Conservation (phyloP, 2,797 vertebrate genomes). For the Enteromius fasciolatus region DNA sequence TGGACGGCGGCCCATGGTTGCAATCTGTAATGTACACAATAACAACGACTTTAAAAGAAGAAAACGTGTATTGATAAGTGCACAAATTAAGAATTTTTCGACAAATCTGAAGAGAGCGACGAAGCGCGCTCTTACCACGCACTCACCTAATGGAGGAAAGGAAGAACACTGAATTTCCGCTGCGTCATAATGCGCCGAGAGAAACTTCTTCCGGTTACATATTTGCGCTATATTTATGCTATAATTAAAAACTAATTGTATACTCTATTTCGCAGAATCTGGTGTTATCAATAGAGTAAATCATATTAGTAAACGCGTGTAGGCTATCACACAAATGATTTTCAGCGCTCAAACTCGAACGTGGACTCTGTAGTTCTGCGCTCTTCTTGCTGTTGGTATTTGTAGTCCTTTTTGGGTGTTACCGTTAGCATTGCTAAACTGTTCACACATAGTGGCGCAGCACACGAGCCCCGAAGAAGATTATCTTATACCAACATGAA, state of each 20-base stretch:
- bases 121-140: conserved; percentile 61
- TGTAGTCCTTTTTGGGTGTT: conserved; percentile 10
- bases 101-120: conserved; percentile 42
- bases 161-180: conserved; percentile 70
- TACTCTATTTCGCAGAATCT: background rate
- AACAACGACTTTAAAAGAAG: background rate
- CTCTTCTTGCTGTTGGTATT: background rate
- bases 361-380: conserved; percentile 40
- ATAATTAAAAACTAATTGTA: background rate
- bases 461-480: background rate
- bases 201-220: conserved; percentile 39
- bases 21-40: conserved; percentile 68
- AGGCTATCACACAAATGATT: background rate
- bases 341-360: background rate
- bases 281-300: background rate
- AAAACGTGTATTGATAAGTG: accelerated
- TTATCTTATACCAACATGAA: background rate
- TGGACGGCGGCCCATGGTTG: conserved; percentile 84
- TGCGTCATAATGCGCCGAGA: conserved; percentile 64
- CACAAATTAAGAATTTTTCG: accelerated
- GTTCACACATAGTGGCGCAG: too few relatives aligned
- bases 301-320: background rate
- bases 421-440: background rate
- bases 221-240: background rate
- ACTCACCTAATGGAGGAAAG: conserved; percentile 87